These are phyloP conservation scores for Micrastur ruficollis DNA, from an alignment of 2,797 vertebrate species.

Conservation along the genomic window DNA sequence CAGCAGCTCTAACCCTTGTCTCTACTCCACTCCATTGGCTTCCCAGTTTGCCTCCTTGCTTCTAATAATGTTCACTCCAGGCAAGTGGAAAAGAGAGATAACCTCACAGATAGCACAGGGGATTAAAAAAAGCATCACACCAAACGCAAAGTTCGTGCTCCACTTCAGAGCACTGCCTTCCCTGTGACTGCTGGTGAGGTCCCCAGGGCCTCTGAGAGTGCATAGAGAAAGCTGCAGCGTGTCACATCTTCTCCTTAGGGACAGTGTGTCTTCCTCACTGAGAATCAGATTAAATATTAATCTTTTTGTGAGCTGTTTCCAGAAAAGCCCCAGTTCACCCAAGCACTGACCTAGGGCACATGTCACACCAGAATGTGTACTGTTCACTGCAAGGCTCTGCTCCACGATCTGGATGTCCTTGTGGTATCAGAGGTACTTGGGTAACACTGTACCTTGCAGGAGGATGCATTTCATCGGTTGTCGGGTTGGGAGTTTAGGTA, in stretches of 20 bases:
- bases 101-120: not conserved
- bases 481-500: not conserved
- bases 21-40: not conserved
- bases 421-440: not conserved
- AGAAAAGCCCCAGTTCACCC: not conserved
- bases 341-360: not conserved
- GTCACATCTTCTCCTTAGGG: not conserved
- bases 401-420: not conserved
- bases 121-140: not conserved
- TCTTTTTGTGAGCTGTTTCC: not conserved
- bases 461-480: not conserved
- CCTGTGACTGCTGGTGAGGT: not conserved
- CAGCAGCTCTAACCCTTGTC: not conserved
- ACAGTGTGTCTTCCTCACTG: not conserved
- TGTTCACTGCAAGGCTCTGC: not conserved
- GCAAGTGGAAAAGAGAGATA: not conserved
- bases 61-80: not conserved
- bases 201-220: not conserved
- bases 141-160: not conserved
- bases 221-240: fast-evolving
- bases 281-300: not conserved
- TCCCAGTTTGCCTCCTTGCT: not conserved
- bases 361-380: not conserved
- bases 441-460: not conserved
- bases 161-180: not conserved